Evolutionary conservation across 2,888 invertebrate species (phyloP), one percentile per base, ranked within the genome.

Genomic region (Leptinotarsa juncta): DNA sequence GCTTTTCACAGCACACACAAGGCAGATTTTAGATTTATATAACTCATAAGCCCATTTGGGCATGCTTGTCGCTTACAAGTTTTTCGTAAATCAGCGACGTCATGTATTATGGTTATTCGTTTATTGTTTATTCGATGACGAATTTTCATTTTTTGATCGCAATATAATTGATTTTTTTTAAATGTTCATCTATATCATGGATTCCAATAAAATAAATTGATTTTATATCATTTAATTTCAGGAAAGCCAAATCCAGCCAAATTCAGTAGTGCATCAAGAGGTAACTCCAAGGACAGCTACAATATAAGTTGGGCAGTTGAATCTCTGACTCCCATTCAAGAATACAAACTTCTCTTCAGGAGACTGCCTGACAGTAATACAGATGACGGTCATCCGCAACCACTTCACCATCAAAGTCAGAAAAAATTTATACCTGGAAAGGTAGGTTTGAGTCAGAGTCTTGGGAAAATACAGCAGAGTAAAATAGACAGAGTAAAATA

Each of bases 271-370:
- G 90, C 91, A 78, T 90, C 91, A 74, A 89, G 90, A 81, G 92
- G 93, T 78, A 90, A 90, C 81, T 92, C 88, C 85, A 86, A 88
- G 76, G 90, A 90, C 81, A 91, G 91, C 84, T 93, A 92, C 87
- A 93, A 93, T 85, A 91, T 93, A 80, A 92, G 92, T 67, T 93
- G 93, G 92, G 89, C 90, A 65, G 92, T 92, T 49, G 91, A 92
- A 84, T 92, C 92, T 71, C 90, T 91, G 84, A 91, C 92, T 80
- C 92, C 92, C 71, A 91, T 93, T 75, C 91, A 92, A 82, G 92
- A 93, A 85, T 93, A 92, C 86, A 91, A 92, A 86, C 86, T 93
- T 80, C 90, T 90, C 81, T 93, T 91, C 87, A 88, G 93, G 82
- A 90, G 91, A 86, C 88, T 92, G 81, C 91, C 91, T 67, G 91